Conservation (phyloP, 2,797 vertebrate genomes). For the Champsocephalus gunnari region DNA sequence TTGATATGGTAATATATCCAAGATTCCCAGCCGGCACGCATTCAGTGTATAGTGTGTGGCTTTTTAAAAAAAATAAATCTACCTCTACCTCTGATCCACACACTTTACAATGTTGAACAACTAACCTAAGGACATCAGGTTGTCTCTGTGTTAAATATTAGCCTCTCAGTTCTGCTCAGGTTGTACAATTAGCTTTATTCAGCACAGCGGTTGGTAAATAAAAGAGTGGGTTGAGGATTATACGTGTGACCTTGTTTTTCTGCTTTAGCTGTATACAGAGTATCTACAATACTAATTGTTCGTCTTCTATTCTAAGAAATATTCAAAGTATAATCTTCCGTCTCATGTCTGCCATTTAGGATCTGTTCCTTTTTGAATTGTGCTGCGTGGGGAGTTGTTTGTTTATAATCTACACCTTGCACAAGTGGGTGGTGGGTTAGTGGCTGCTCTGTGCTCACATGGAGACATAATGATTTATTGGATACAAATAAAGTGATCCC, state of each 20-base stretch:
- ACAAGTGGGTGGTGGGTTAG: conserved; percentile 38
- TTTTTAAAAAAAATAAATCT: neutral
- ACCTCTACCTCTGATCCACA: neutral
- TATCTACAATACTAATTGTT: neutral
- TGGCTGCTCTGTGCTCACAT: conserved; percentile 33
- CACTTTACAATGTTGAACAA: conserved; percentile 16
- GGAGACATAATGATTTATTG: conserved; percentile 25
- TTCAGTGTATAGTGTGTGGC: neutral
- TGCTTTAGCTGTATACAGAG: neutral
- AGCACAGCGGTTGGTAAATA: neutral
- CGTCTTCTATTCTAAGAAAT: neutral
- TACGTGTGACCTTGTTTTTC: neutral
- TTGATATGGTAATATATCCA: no score
- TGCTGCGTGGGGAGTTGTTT: conserved; percentile 8
- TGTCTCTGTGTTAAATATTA: conserved; percentile 10
- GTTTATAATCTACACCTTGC: conserved; percentile 33
- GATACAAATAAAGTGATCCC: conserved; percentile 32
- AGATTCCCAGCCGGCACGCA: neutral
- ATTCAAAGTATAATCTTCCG: conserved; percentile 5
- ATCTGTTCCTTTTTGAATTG: conserved; percentile 1
- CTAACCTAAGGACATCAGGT: conserved; percentile 4
- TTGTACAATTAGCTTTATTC: conserved; percentile 16
- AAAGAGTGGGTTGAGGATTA: neutral
- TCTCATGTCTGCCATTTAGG: neutral
- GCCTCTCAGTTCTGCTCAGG: neutral